Evolutionary conservation across 2,113 vertebrate genomes (phyloP).

Genomic region (Donacobius atricapilla): DNA sequence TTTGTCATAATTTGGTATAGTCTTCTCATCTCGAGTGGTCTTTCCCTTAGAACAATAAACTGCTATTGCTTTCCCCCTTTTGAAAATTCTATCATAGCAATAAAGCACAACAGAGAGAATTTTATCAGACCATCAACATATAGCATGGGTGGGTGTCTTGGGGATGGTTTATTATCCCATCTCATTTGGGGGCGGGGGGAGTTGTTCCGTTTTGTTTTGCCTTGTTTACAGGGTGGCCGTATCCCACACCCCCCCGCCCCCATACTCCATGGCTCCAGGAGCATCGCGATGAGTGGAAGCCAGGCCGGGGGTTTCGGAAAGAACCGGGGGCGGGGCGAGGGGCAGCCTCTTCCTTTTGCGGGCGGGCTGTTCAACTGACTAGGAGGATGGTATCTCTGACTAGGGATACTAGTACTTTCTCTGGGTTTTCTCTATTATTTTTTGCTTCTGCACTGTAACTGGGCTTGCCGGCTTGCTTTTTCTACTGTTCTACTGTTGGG

Average conservation of each 20-base stretch:
- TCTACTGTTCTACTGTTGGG: neutral
- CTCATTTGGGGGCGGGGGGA: fast-evolving
- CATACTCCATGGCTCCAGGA: neutral
- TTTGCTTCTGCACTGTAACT: neutral
- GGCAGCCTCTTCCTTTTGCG: neutral
- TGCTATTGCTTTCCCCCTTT: neutral
- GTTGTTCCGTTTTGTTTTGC: neutral
- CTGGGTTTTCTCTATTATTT: neutral
- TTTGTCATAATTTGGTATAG: neutral
- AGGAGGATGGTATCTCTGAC: fast-evolving
- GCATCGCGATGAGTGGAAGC: neutral
- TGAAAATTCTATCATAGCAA: neutral
- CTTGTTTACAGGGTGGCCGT: fast-evolving
- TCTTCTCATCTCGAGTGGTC: neutral
- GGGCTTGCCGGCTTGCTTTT: neutral
- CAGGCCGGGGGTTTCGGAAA: neutral
- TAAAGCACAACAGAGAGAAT: neutral
- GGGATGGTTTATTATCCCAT: neutral
- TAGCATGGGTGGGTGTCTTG: neutral
- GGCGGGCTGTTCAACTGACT: neutral
- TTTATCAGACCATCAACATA: neutral
- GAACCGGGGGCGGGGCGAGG: neutral
- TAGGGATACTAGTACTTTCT: too few species aligned
- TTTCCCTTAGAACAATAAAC: neutral
- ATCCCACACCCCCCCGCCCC: too few species aligned